phyloP scores from a whole-genome alignment of 2,888 invertebrate genomes.

The Idaea biselata region DNA sequence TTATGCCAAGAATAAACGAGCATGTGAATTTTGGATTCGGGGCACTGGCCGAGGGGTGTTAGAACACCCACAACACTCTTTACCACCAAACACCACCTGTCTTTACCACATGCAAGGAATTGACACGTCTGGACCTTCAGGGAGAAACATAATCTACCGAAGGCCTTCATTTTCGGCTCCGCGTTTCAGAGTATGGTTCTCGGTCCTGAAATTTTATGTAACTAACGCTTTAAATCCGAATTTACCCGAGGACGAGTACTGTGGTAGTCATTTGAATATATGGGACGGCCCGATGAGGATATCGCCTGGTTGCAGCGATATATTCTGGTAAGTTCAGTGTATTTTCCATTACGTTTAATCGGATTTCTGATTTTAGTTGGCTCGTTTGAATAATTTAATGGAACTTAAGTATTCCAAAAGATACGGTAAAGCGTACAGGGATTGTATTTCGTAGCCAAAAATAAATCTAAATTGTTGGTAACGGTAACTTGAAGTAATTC shows the following conservation, averaged over 20 bases:
- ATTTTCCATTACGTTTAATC: conserved; percentile 29
- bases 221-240: conserved; percentile 83
- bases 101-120: conserved; percentile 89
- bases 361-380: conserved; percentile 21
- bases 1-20: conserved; percentile 90
- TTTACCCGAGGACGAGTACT: conserved; percentile 86
- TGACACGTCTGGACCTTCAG: conserved; percentile 81
- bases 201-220: conserved; percentile 92
- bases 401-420: not conserved
- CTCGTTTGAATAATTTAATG: conserved; percentile 9
- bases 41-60: conserved; percentile 89
- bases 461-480: not conserved
- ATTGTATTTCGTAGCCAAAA: conserved; percentile 9
- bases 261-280: conserved; percentile 90
- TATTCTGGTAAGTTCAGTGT: conserved; percentile 84
- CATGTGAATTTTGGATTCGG: conserved; percentile 92
- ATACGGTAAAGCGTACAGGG: not conserved
- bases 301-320: conserved; percentile 88
- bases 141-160: conserved; percentile 78
- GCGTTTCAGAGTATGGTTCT: conserved; percentile 91
- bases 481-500: not conserved
- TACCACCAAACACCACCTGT: conserved; percentile 94
- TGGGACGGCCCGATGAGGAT: conserved; percentile 92
- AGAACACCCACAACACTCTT: conserved; percentile 91
- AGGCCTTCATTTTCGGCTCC: conserved; percentile 82